A percentile compares a stretch with the other conserved stretches of the same genome.
Evolutionary conservation across 2,797 vertebrate genomes (phyloP).

Genomic region (Glyptemys insculpta): DNA sequence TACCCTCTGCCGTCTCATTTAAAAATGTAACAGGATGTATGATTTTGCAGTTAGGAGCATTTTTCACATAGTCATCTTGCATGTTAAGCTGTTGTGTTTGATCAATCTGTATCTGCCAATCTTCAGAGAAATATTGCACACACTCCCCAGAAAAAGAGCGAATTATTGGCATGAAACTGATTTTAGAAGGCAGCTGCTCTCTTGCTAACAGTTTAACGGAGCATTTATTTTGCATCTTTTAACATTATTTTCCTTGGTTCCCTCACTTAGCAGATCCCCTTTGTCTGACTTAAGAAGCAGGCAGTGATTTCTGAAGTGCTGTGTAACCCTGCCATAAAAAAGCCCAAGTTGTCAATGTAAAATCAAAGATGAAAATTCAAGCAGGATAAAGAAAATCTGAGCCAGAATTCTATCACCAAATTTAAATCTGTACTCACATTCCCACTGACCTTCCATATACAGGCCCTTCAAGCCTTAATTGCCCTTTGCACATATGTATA

Average conservation of each 20-base stretch:
- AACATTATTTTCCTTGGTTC: neutral
- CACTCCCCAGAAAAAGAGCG: neutral
- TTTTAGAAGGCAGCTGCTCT: neutral
- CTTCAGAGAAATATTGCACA: neutral
- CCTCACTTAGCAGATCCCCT: neutral
- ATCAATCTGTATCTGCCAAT: neutral
- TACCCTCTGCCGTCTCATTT: neutral
- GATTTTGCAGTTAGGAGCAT: neutral
- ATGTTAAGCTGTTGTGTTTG: neutral
- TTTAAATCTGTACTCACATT: neutral
- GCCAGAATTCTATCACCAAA: neutral
- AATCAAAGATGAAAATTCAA: neutral
- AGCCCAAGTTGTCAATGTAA: neutral
- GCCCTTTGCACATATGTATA: neutral
- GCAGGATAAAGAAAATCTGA: neutral
- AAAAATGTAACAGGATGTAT: neutral
- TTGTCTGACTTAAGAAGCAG: neutral
- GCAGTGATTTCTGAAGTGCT: neutral
- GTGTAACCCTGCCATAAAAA: neutral
- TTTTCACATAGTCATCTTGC: neutral
- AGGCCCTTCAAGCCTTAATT: neutral
- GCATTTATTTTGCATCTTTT: neutral
- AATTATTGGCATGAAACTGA: neutral
- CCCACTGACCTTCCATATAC: neutral
- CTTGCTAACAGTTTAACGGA: slow-evolving; percentile 1